phyloP scores from a whole-genome alignment of 2,888 invertebrate species.

The Chalcis sispes region DNA sequence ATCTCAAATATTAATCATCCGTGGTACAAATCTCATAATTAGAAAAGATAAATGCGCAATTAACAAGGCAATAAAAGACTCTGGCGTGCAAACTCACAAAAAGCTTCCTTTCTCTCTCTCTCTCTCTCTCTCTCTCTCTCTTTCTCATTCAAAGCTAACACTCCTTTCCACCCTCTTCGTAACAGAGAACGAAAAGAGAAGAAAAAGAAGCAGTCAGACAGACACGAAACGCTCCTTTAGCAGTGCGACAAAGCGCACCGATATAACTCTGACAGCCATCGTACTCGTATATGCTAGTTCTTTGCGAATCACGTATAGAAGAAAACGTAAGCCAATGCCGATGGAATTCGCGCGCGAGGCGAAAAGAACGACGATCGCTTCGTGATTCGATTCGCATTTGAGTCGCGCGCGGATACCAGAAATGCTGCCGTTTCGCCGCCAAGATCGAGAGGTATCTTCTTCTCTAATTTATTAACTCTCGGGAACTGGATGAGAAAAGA shows the following conservation, averaged over 20 bases:
- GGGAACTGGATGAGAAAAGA: neutral
- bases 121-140: neutral
- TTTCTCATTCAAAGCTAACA: neutral
- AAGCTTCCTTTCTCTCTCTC: too few relatives aligned
- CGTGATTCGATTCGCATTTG: constrained; percentile 49
- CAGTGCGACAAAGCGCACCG: constrained; percentile 38
- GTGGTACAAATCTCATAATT: constrained; percentile 48
- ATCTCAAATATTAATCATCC: constrained; percentile 42
- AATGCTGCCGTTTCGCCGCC: constrained; percentile 38
- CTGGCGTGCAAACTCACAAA: neutral
- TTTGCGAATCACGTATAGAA: too few relatives aligned
- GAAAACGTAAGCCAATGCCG: neutral
- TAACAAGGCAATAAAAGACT: constrained; percentile 50
- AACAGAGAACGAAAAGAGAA: too few relatives aligned
- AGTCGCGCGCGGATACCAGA: constrained; percentile 15
- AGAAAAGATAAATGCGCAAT: constrained; percentile 54
- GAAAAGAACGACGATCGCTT: constrained; percentile 38
- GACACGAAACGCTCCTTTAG: too few relatives aligned
- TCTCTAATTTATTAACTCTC: constrained; percentile 53
- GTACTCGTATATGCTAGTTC: neutral
- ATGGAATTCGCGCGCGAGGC: constrained; percentile 34
- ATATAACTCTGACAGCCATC: neutral
- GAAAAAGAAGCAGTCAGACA: too few relatives aligned
- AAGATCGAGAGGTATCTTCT: constrained; percentile 25
- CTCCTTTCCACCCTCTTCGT: too few relatives aligned